phyloP scores from a whole-genome alignment of 2,113 vertebrate species.

The Anhinga anhinga region DNA sequence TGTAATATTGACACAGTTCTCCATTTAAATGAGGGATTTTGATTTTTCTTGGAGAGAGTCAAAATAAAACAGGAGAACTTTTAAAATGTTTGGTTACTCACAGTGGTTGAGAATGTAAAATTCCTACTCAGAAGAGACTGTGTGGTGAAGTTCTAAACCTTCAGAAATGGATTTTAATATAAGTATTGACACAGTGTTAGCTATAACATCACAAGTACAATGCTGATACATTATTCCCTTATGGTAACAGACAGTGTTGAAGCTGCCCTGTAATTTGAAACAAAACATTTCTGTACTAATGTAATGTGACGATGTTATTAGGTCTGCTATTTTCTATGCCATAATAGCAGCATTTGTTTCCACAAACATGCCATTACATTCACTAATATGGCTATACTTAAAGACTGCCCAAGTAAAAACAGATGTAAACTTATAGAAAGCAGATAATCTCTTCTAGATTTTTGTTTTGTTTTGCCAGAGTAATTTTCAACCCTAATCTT shows the following conservation, averaged over 20 bases:
- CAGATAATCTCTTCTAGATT: background rate
- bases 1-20: background rate
- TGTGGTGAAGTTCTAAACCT: background rate
- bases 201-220: background rate
- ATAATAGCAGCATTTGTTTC: conserved; percentile 63
- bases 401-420: background rate
- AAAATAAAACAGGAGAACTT: background rate
- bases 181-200: background rate
- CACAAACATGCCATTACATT: conserved; percentile 37
- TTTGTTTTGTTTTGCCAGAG: background rate
- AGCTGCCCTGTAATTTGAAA: conserved; percentile 54
- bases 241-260: conserved; percentile 33
- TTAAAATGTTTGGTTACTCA: background rate
- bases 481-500: conserved; percentile 20
- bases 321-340: conserved; percentile 46
- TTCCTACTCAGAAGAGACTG: background rate
- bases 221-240: conserved; percentile 32
- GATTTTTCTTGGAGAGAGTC: background rate
- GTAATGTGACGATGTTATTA: conserved; percentile 66
- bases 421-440: background rate
- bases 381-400: conserved; percentile 23
- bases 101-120: background rate
- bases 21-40: background rate
- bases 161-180: conserved; percentile 30
- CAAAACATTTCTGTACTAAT: conserved; percentile 51